Evolutionary conservation across 2,797 vertebrate species (phyloP), one percentile per base, ranked within the genome.

Genomic region (Macroramphosus scolopax): DNA sequence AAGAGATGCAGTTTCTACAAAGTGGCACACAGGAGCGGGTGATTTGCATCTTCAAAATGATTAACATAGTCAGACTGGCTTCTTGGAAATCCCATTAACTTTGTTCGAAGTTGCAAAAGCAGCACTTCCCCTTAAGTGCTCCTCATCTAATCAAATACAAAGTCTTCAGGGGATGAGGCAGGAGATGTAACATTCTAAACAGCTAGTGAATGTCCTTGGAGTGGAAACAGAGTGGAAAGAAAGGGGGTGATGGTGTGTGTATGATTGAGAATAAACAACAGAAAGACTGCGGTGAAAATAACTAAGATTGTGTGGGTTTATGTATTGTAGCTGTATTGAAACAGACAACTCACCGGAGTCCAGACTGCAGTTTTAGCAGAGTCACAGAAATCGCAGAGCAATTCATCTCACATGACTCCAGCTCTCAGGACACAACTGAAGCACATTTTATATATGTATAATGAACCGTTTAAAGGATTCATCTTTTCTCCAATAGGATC

Each of bases 81-180:
- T 73, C 66, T 72, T 41, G 18, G 57, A 49, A 64, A 72, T 70
- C 52, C 66, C 61, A 81, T 85, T 85, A 84, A 76, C 62, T 81
- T 81, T 78, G 73, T 77, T 81, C 62, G 77, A 85, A 87, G 74
- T 78, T 82, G 81, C 80, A 78, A 68, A 75, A 75, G 75, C 67
- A 80, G 81, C 78, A 83, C 68, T 82, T 78, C 42, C 40, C 46
- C 31, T 69, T 87, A 81, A 89, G 86, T 86, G 82, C 76, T 83
- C 37, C 69, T 78, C 58, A 42, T 82, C 51, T 87, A 86, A 90
- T 89, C 68, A 77, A 81, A 82, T 73, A 39, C 31, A 59, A 59
- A 53, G 54, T 63, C 75, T 78, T 71, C 58, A 60, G 78, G 71
- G 81, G 61, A 72, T 16, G 29, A 70, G 69, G 17, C 41, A 17